A percentile compares a stretch with the other conserved stretches of the same genome.
These are phyloP conservation scores for Portevinia maculata DNA, from an alignment of 2,888 invertebrate genomes.

Conservation along the genomic window DNA sequence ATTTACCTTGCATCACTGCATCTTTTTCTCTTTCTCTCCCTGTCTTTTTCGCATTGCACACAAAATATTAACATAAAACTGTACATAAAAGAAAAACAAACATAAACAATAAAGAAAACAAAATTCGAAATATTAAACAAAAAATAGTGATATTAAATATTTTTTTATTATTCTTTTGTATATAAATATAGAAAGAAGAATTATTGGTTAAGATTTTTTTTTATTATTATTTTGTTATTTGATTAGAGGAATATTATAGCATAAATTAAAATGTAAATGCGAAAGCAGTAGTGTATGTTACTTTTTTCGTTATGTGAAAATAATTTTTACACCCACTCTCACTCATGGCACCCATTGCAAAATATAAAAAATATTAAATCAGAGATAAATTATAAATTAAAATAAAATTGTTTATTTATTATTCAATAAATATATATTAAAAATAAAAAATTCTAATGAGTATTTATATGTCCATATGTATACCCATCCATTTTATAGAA, in stretches of 20 bases:
- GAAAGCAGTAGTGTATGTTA: slow-evolving; percentile 59
- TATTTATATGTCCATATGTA: slow-evolving; percentile 45
- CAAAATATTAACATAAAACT: slow-evolving; percentile 56
- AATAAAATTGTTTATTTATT: slow-evolving; percentile 9
- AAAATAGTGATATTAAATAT: slow-evolving; percentile 70
- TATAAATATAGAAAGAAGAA: slow-evolving; percentile 55
- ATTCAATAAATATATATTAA: slow-evolving; percentile 15
- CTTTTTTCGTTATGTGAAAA: slow-evolving; percentile 64
- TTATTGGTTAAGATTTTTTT: slow-evolving; percentile 29
- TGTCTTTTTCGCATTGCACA: slow-evolving; percentile 75
- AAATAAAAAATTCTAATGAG: slow-evolving; percentile 10
- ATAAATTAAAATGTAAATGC: slow-evolving; percentile 20
- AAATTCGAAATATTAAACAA: slow-evolving; percentile 57
- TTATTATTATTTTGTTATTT: slow-evolving; percentile 5
- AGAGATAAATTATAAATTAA: neutral
- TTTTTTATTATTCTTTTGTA: slow-evolving; percentile 70
- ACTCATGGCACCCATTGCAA: slow-evolving; percentile 53
- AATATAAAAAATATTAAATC: slow-evolving; percentile 13
- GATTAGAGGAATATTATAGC: slow-evolving; percentile 38
- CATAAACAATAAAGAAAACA: slow-evolving; percentile 64
- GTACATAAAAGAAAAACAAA: slow-evolving; percentile 65
- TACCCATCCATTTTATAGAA: slow-evolving; percentile 55
- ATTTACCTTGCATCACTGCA: slow-evolving; percentile 64
- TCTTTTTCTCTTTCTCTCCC: slow-evolving; percentile 14
- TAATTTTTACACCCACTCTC: slow-evolving; percentile 47